phyloP scores from a whole-genome alignment of 2,113 vertebrate genomes.

The Pygoscelis antarcticus region DNA sequence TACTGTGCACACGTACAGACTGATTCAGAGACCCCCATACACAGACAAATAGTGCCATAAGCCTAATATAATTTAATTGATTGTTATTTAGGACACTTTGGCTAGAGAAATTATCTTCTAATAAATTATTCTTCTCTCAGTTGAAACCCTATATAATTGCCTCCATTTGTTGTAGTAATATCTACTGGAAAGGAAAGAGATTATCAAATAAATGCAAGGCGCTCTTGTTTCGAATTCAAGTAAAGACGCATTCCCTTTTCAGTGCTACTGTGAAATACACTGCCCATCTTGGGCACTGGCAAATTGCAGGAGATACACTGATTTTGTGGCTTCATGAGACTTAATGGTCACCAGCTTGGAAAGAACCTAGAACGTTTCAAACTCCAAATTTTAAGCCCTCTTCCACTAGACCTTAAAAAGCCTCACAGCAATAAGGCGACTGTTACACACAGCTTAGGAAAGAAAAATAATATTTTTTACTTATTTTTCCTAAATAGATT shows the following conservation, averaged over 20 bases:
- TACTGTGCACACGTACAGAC: not conserved
- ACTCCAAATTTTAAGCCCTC: not conserved
- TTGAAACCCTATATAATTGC: constrained; percentile 46
- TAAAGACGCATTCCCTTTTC: not conserved
- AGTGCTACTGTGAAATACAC: not conserved
- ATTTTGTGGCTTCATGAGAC: not conserved
- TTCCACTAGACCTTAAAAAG: not conserved
- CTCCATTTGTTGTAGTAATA: constrained; percentile 18
- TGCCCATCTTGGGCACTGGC: not conserved
- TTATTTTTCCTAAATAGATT: not conserved
- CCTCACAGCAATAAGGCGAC: not conserved
- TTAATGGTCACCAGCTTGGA: not conserved
- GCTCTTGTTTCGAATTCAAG: constrained; percentile 7
- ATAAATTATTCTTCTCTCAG: constrained; percentile 52
- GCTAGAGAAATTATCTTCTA: constrained; percentile 50
- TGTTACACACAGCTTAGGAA: not conserved
- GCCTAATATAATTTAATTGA: constrained; percentile 45
- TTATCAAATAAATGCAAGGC: constrained; percentile 35
- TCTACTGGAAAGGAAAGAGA: constrained; percentile 39
- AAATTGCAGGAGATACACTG: not conserved
- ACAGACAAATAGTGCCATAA: not conserved
- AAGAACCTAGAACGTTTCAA: not conserved
- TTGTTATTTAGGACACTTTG: constrained; percentile 47
- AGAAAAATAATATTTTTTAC: not conserved
- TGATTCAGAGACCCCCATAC: constrained; percentile 11